phyloP scores from a whole-genome alignment of 2,888 invertebrate genomes.

The Leptothorax acervorum region DNA sequence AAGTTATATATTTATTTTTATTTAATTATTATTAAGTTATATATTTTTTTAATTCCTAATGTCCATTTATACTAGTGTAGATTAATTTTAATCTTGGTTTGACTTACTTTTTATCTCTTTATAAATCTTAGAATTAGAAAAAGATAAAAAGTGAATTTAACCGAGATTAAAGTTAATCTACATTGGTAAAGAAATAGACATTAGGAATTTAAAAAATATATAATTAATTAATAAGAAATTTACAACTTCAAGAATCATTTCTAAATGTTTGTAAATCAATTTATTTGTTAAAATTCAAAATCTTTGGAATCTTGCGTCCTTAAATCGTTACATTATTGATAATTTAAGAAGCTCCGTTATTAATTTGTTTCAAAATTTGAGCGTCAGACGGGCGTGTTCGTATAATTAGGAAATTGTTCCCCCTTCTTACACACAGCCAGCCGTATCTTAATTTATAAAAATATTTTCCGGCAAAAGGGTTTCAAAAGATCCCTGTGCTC shows the following conservation, averaged over 20 bases:
- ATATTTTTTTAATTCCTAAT: background rate
- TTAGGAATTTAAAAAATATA: no score
- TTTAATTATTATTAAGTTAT: background rate
- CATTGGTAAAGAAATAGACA: no score
- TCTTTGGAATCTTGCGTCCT: background rate
- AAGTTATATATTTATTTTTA: background rate
- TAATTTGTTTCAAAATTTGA: conserved; percentile 9
- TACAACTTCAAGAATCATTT: no score
- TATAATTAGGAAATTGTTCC: background rate
- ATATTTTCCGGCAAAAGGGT: conserved; percentile 21
- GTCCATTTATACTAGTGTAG: no score
- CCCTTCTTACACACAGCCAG: background rate
- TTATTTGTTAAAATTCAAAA: background rate
- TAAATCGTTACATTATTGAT: background rate
- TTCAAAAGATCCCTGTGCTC: conserved; percentile 16
- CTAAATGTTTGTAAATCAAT: no score
- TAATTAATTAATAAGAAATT: no score
- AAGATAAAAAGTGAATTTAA: no score
- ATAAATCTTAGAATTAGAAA: no score
- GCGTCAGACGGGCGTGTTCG: background rate
- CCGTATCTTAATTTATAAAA: conserved; percentile 30
- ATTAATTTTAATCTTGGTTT: no score
- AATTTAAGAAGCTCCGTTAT: background rate
- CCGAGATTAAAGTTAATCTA: no score
- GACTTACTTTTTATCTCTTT: no score